Evolutionary conservation across 2,888 invertebrate species (phyloP), one percentile per base, ranked within the genome.

Genomic region (Resseliella maxima): DNA sequence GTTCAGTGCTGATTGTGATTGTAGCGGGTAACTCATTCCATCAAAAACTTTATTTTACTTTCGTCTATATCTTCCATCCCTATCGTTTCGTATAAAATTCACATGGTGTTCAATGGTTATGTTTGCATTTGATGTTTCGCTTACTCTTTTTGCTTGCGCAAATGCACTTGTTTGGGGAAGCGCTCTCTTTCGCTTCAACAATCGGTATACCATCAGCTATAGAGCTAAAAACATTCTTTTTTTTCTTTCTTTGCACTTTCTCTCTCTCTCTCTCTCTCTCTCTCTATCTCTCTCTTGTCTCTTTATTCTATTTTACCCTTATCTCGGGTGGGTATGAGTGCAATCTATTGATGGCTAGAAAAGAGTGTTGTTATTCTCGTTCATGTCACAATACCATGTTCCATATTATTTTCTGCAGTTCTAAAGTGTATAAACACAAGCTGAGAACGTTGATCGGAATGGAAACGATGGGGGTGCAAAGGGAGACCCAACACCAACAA

Each of bases 381-480:
- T 72, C 72, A 72, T 72, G 72, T 72, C 72, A 72, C 72, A 72
- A 72, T 72, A 72, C 72, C 72, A 72, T 72, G 72, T 72, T 72
- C 35, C 72, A 59, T 59, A 59, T 59, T 59, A 59, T 59, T 59
- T 72, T 27, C 72, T 15, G 72, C 72, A 72, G 72, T 72, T 72
- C 72, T 35, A 31, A 72, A 72, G 72, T 72, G 72, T 72, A 72
- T 72, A 72, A 72, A 72, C 72, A 72, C 72, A 72, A 72, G 31
- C 59, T 24, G 59, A 3, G 50, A 24, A 12, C 27, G 59, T 15
- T 27, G 72, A 15, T 2, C 18, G 10, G 24, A 10, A 0, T 6
- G 0, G 12, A n/a, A 72, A 15, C 18, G 72, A 35, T 12, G 31
- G 18, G 31, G 35, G 18, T 18, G 35, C 72, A 72, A 72, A 31